Base-by-base conservation (phyloP, 2,888 invertebrate genomes). In the Epistrophe eligans region DNA sequence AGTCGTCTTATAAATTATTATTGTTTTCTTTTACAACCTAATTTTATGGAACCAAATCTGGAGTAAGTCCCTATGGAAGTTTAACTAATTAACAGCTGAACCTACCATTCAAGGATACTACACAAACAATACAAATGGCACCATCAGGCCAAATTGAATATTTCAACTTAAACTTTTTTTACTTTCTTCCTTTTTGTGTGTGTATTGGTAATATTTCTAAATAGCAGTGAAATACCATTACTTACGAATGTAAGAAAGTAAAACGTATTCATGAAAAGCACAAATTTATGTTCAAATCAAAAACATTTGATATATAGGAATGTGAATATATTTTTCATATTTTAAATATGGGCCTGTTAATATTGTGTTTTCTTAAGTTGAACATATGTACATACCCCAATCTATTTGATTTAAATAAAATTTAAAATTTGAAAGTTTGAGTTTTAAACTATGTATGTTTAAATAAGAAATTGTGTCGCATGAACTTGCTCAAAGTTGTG, bases 31-130 rank as follows among this genome's bases (percentile, higher is more conserved):
- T 80, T 80, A 58, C 24, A 76, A 74, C 57, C 58, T 72, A 66
- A 72, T 84, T 84, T 79, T 72, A 84, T 76, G 76, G 66, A 43
- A 80, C 48, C 50, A 64, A 73, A 81, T 81, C 57, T 73, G 62
- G 70, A 77, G 67, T 50, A 62, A 77, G 67, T 62, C 72, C 67
- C 55, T 62, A 67, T 60, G 62, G 43, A 77, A 70, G 72, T 48
- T 81, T 40, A 67, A 70, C 81, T 85, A 85, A 81, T 85, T 81
- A 85, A 84, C 67, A 72, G 40, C 66, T 66, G 45, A 66, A 48
- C 64, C 43, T 66, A 32, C 15, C n/a, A 66, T 45, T 45, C 43
- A 10, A 0, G n/a, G 43, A 66, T 66, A 66, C 48, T 57, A 43
- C n/a, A 32, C 55, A 32, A 55, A 55, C 28, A 55, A 32, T 77